Evolutionary conservation across 2,113 vertebrate species (phyloP).

Genomic region (Nibea albiflora): DNA sequence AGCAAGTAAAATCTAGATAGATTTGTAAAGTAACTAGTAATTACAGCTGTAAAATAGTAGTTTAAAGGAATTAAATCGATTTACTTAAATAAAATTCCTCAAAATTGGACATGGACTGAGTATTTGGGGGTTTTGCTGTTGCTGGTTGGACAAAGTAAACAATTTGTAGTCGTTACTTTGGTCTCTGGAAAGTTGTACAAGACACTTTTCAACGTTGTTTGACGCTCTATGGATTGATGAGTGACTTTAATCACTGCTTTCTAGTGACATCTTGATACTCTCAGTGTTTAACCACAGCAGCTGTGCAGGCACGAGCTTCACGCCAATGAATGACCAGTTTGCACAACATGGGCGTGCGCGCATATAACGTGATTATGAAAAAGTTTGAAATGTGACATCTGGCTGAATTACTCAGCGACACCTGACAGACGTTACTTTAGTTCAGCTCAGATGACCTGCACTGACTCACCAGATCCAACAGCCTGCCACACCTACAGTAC

Average conservation of each 20-base stretch:
- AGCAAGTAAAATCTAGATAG: too few species aligned
- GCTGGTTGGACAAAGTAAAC: too few species aligned
- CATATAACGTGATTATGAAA: constrained; percentile 14
- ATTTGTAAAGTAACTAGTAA: too few species aligned
- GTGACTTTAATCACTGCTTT: neutral
- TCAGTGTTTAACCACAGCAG: neutral
- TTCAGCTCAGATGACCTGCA: constrained; percentile 57
- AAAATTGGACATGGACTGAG: neutral
- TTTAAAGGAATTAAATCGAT: too few species aligned
- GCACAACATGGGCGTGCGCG: neutral
- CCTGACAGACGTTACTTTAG: constrained; percentile 54
- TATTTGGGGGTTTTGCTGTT: neutral
- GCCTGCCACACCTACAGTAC: constrained; percentile 66
- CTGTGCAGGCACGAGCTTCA: neutral
- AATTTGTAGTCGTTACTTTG: neutral
- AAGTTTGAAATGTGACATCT: constrained; percentile 12
- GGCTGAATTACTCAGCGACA: constrained; percentile 49
- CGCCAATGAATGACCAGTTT: neutral
- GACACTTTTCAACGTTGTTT: neutral
- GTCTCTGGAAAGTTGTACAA: neutral
- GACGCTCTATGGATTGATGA: too few species aligned
- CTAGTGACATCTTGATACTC: neutral
- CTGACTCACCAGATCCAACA: constrained; percentile 55
- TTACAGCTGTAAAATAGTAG: too few species aligned
- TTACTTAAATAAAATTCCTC: too few species aligned